These are phyloP conservation scores for Anastatus disparis DNA, from an alignment of 1,140 invertebrate genomes.

Conservation along the genomic window DNA sequence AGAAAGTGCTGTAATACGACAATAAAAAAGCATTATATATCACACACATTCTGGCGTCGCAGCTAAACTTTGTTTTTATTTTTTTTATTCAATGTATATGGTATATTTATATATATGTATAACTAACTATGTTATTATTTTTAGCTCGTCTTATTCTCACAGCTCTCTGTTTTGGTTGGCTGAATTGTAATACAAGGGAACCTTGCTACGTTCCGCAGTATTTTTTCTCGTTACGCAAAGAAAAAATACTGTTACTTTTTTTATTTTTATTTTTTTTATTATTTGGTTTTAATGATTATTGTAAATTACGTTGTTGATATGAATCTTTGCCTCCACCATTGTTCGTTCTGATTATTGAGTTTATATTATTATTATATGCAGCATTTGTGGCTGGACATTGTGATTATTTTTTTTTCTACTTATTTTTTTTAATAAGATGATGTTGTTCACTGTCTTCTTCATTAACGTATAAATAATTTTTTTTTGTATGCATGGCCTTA, in stretches of 20 bases:
- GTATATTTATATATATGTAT: slow-evolving; percentile 33
- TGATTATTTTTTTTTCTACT: slow-evolving; percentile 17
- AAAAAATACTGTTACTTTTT: slow-evolving; percentile 35
- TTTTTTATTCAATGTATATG: slow-evolving; percentile 27
- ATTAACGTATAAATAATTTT: neutral
- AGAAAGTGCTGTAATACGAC: neutral
- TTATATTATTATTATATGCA: slow-evolving; percentile 11
- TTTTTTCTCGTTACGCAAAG: slow-evolving; percentile 67
- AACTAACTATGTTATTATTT: slow-evolving; percentile 66
- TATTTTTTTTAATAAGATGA: neutral
- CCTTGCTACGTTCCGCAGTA: slow-evolving; percentile 68
- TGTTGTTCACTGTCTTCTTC: slow-evolving; percentile 12
- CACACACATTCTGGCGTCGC: slow-evolving; percentile 1
- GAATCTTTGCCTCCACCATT: too few species aligned
- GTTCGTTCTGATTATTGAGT: slow-evolving; percentile 1
- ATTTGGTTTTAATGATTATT: too few species aligned
- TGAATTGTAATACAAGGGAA: slow-evolving; percentile 69
- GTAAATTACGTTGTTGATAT: too few species aligned
- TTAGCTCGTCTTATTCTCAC: slow-evolving; percentile 66
- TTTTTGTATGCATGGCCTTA: slow-evolving; percentile 24
- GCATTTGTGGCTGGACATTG: slow-evolving; percentile 26
- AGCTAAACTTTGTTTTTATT: too few species aligned
- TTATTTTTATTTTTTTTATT: slow-evolving; percentile 15
- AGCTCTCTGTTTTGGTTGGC: slow-evolving; percentile 68
- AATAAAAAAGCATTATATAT: slow-evolving; percentile 33